Conservation (phyloP, 2,888 invertebrate species). For the Hipparchia semele region DNA sequence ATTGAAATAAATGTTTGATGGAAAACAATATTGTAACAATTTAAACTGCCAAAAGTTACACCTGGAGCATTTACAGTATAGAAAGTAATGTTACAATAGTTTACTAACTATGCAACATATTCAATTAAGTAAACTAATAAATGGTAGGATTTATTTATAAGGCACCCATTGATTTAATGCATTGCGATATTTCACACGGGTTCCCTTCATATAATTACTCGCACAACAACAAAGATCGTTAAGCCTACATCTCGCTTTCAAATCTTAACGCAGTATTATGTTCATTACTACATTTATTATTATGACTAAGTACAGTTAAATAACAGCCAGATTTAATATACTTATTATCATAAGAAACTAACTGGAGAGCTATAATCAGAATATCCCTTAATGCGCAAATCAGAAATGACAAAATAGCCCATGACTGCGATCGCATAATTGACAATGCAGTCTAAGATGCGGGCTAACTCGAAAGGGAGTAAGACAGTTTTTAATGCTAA, state of each 20-base stretch:
- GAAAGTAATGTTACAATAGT: neutral
- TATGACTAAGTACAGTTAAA: neutral
- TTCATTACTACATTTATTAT: constrained; percentile 19
- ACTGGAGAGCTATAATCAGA: too few relatives aligned
- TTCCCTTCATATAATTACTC: constrained; percentile 46
- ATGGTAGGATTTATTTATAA: constrained; percentile 23
- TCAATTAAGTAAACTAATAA: constrained; percentile 11
- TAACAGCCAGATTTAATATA: neutral
- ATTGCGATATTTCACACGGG: constrained; percentile 42
- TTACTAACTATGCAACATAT: constrained; percentile 1
- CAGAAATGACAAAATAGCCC: too few relatives aligned
- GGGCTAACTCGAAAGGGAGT: too few relatives aligned
- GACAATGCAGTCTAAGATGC: too few relatives aligned
- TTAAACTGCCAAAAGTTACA: neutral
- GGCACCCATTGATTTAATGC: constrained; percentile 38
- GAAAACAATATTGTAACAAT: too few relatives aligned
- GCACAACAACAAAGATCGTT: constrained; percentile 42
- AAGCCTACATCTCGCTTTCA: constrained; percentile 45
- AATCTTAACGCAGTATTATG: constrained; percentile 41
- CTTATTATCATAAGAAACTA: too few relatives aligned
- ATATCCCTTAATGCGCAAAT: too few relatives aligned
- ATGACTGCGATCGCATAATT: too few relatives aligned
- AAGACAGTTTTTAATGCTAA: too few relatives aligned
- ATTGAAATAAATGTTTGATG: neutral
- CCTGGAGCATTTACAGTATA: neutral